Evolutionary conservation across 2,797 vertebrate species (phyloP).

Genomic region (Alosa sapidissima): DNA sequence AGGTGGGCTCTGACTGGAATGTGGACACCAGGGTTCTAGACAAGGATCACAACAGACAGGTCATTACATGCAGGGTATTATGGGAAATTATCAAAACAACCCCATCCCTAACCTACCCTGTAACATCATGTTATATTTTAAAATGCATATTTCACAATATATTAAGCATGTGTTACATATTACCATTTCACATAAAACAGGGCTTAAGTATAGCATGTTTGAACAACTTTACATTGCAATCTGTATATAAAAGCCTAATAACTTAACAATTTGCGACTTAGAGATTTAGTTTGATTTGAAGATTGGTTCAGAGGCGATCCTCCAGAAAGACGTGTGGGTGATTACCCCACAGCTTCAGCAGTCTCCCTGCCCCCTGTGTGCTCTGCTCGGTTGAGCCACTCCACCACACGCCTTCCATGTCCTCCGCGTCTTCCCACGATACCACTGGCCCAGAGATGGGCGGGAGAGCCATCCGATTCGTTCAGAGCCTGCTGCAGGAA

Average conservation of each 20-base stretch:
- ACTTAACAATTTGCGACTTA: no score
- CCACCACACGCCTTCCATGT: conserved; percentile 51
- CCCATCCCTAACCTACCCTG: no score
- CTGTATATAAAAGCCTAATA: no score
- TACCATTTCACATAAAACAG: no score
- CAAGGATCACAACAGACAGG: not conserved
- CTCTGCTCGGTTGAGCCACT: conserved; percentile 67
- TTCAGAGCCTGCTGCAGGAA: conserved; percentile 83
- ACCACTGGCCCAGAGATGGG: conserved; percentile 72
- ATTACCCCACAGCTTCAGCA: conserved; percentile 58
- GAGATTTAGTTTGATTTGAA: not conserved
- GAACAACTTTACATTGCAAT: not conserved
- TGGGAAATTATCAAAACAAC: no score
- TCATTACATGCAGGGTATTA: no score
- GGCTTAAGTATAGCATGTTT: not conserved
- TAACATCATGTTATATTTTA: not conserved
- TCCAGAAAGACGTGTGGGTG: not conserved
- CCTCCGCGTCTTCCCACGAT: conserved; percentile 54
- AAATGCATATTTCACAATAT: no score
- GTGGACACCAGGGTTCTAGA: conserved; percentile 69
- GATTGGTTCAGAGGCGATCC: not conserved
- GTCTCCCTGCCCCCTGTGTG: not conserved
- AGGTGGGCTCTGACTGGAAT: conserved; percentile 66
- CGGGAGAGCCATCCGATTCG: conserved; percentile 62
- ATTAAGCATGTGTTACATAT: no score